Percentiles rank a stretch among this genome's conserved stretches.
Evolutionary conservation across 1,140 invertebrate genomes (phyloP).

Genomic region (Pogonomyrmex californicus): DNA sequence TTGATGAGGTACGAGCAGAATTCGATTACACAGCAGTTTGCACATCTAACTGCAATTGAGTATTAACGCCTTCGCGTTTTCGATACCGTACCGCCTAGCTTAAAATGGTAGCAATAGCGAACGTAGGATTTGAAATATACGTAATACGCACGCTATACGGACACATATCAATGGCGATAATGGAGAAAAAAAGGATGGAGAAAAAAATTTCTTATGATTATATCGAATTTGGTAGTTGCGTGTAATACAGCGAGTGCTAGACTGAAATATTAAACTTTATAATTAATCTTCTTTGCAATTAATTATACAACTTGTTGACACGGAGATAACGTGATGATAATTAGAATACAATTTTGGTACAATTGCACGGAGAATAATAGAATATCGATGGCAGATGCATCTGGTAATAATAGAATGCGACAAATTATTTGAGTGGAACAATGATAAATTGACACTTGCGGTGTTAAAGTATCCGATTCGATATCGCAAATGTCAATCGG

Average conservation of each 20-base stretch:
- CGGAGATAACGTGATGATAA: neutral
- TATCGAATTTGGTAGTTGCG: too few species aligned
- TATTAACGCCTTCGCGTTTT: slow-evolving; percentile 20
- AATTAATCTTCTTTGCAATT: neutral
- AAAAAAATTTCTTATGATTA: neutral
- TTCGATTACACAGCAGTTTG: slow-evolving; percentile 46
- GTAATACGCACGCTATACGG: neutral
- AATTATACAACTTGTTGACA: slow-evolving; percentile 3
- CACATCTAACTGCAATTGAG: slow-evolving; percentile 31
- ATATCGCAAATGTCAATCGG: neutral
- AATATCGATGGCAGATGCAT: neutral
- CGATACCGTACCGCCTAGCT: neutral
- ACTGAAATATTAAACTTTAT: neutral
- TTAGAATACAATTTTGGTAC: neutral
- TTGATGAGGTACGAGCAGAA: slow-evolving; percentile 40
- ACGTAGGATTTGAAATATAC: neutral
- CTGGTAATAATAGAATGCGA: neutral
- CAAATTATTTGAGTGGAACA: neutral
- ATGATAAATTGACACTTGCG: neutral
- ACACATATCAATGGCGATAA: neutral
- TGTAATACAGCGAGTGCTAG: neutral
- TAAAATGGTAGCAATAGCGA: neutral
- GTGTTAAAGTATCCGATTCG: neutral
- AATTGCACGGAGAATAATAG: neutral
- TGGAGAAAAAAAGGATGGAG: neutral